Base-by-base conservation (phyloP, 1,140 invertebrate species). In the Nilaparvata lugens region DNA sequence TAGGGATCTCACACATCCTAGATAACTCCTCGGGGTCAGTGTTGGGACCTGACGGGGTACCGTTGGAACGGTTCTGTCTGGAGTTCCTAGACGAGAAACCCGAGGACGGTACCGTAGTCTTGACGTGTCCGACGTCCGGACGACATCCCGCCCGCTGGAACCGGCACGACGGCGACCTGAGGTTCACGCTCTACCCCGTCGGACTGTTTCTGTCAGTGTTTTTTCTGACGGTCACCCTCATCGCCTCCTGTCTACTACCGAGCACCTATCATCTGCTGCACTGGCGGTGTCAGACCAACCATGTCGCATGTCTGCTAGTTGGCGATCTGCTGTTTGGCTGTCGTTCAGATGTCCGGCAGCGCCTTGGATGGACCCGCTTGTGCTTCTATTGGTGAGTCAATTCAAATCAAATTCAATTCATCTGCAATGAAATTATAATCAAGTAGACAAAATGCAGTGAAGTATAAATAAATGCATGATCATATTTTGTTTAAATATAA, bases 201-300 rank as follows among this genome's bases (percentile, higher is more conserved):
- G 85, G 83, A 43, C 77, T 90, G 65, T 80, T 88, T 55, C 79
- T 90, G 59, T 88, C 86, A 59, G 85, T 83, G 2, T 79, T 87
- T 53, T 91, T 91, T 73, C 72, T 90, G 71, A 81, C 83, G 13
- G 85, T 87, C 2, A 90, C 88, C 25, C 72, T 91, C 66, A 83
- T 82, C 3, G 83, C 86, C 2, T 84, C 86, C 6, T 87, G 83
- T 68, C 77, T 89, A 63, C 73, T 91, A 67, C 88, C 88, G 24
- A 82, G 85, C 16, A 85, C 84, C 58, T 87, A 91, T 75, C 88
- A 90, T 78, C 86, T 87, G 51, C 76, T 91, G 60, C 88, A 91
- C 73, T 90, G 88, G 87, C 79, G 86, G 60, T 90, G 88, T 69
- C 88, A 91, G 77, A 89, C 87, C 55, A 83, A 88, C 74, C 87